Conservation (phyloP, 2,888 invertebrate genomes). For the Oeneis ivallda region DNA sequence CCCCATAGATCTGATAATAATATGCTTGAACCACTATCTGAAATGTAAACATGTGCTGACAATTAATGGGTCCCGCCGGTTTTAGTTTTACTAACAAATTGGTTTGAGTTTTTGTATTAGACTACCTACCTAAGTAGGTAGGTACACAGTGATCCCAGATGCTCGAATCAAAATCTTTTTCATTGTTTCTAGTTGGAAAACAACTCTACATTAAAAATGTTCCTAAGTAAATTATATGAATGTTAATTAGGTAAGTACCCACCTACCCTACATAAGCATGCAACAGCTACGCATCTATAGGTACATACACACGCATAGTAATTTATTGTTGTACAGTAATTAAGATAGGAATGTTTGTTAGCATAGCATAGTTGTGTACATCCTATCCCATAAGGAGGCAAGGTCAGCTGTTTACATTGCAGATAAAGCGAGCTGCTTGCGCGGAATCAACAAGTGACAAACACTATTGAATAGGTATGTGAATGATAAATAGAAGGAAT, state of each 20-base stretch:
- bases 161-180: no score
- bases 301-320: conserved; percentile 15
- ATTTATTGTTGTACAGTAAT: conserved; percentile 21
- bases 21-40: no score
- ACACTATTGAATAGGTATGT: conserved; percentile 20
- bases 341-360: conserved; percentile 38
- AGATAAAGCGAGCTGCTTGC: conserved; percentile 40
- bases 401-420: conserved; percentile 45
- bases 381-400: conserved; percentile 44
- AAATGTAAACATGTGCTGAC: no score
- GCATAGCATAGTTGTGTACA: conserved; percentile 40
- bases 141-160: no score
- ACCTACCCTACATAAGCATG: conserved; percentile 1
- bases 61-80: no score
- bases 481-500: conserved; percentile 1
- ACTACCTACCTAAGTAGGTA: no score
- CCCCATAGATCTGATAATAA: no score
- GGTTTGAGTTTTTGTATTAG: no score
- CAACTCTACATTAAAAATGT: not conserved
- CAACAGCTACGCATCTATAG: not conserved
- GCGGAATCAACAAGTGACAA: conserved; percentile 39
- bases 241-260: not conserved
- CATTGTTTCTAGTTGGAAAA: no score
- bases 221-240: not conserved
- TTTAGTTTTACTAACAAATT: no score